Evolutionary conservation across 2,113 vertebrate species (phyloP).

Genomic region (Panthera tigris): DNA sequence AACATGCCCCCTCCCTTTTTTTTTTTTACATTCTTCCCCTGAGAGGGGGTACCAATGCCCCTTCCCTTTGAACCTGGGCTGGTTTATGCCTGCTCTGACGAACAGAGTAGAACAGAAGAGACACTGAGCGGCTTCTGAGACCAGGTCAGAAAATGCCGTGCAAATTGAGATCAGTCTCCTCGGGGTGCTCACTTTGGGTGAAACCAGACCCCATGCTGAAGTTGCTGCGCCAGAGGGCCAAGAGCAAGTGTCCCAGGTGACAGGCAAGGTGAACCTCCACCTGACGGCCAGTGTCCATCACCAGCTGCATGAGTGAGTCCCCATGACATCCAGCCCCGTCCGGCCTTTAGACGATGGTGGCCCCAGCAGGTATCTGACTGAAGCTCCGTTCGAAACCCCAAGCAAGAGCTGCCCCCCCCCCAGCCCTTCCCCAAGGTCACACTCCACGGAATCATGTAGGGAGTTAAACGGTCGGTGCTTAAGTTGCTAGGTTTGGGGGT

Average conservation of each 20-base stretch:
- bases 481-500: neutral
- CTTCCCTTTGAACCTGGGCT: neutral
- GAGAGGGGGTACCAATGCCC: neutral
- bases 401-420: neutral
- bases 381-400: neutral
- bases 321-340: neutral
- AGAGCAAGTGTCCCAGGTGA: too few species aligned
- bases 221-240: neutral
- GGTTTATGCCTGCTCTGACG: neutral
- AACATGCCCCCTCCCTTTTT: neutral
- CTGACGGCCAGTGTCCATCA: neutral
- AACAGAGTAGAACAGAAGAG: neutral
- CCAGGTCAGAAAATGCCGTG: neutral
- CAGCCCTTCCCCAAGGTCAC: neutral
- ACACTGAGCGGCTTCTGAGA: neutral
- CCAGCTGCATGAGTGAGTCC: neutral
- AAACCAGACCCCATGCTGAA: neutral
- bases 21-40: neutral
- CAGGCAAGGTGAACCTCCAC: neutral
- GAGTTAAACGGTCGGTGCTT: neutral
- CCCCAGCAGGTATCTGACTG: neutral
- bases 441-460: neutral
- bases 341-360: neutral
- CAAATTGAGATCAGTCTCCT: neutral
- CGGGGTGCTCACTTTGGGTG: neutral